Evolutionary conservation across 2,888 invertebrate species (phyloP).

Genomic region (Acronicta leporina): DNA sequence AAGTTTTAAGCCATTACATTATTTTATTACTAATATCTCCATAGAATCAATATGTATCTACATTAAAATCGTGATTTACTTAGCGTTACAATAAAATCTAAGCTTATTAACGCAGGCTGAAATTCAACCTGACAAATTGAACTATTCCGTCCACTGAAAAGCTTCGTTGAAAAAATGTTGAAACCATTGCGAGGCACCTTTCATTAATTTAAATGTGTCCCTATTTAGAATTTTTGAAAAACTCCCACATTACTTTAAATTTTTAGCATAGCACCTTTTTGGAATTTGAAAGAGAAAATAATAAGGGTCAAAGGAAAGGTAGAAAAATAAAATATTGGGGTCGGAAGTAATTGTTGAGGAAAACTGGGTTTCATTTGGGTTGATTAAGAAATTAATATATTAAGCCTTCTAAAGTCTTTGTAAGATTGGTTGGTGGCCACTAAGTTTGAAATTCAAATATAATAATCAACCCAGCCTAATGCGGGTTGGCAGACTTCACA

Average conservation of each 20-base stretch:
- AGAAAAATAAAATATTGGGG: conserved; percentile 8
- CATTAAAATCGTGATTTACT: not conserved
- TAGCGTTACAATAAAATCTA: not conserved
- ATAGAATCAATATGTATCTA: not conserved
- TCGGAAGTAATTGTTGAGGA: conserved; percentile 16
- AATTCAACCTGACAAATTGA: conserved; percentile 37
- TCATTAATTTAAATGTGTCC: conserved; percentile 46
- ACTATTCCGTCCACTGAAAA: conserved; percentile 12
- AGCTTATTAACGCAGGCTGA: not conserved
- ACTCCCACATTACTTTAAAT: conserved; percentile 13
- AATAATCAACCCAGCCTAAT: too few relatives aligned
- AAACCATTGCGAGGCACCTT: conserved; percentile 27
- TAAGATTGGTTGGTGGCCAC: too few relatives aligned
- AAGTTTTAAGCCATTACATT: too few relatives aligned
- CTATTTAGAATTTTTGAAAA: conserved; percentile 32
- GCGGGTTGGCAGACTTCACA: too few relatives aligned
- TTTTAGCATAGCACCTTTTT: conserved; percentile 13
- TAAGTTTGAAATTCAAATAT: too few relatives aligned
- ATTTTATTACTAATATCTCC: too few relatives aligned
- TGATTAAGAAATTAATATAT: conserved; percentile 15
- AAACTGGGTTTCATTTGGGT: conserved; percentile 5
- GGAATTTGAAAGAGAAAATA: conserved; percentile 3
- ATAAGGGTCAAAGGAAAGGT: not conserved
- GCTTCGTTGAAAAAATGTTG: conserved; percentile 3
- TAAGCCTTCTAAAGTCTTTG: not conserved